Base-by-base conservation (phyloP, 2,113 vertebrate species). In the Atherinomorus stipes region DNA sequence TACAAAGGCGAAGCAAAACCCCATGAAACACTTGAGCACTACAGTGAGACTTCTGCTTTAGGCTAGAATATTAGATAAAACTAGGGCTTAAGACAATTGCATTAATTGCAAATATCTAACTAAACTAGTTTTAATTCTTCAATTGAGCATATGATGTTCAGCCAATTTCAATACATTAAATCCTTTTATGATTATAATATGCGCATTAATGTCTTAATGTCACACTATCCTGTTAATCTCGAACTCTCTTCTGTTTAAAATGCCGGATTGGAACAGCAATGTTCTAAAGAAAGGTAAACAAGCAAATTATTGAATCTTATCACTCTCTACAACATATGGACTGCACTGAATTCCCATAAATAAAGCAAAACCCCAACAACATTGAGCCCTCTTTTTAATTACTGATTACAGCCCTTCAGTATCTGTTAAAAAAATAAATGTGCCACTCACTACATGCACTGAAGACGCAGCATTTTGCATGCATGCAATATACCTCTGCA, bases 401-500 rank as follows among this genome's bases (percentile, higher is more conserved):
- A 18, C 12, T 61, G 28, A 56, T 64, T n/a, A n/a, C n/a, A 56
- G 45, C 51, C 34, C 31, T 34, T 54, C 38, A 66, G 22, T 9
- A 51, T 54, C 21, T 19, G 26, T 34, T 42, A 61, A 59, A 19
- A 72, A 45, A 54, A 12, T n/a, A 61, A 31, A 68, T 19, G 21
- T 2, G 13, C 15, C 44, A 31, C 37, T 72, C 10, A 57, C 3
- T 63, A 13, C 38, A 69, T 12, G 28, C n/a, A 11, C 4, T 71
- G 40, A 15, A 63, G 60, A 80, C 34, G 10, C 31, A 18, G 71
- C 51, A 45, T 81, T 66, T 65, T 69, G 71, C 38, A 58, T n/a
- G 40, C 47, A 73, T 78, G 72, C 54, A 12, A 85, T 76, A 84
- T 75, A 70, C 51, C 28, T 47, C 52, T 53, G 56, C 71, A 79